Percentiles rank a stretch among this genome's conserved stretches.
Conservation (phyloP, 2,797 vertebrate species). For the Calcarius lapponicus region DNA sequence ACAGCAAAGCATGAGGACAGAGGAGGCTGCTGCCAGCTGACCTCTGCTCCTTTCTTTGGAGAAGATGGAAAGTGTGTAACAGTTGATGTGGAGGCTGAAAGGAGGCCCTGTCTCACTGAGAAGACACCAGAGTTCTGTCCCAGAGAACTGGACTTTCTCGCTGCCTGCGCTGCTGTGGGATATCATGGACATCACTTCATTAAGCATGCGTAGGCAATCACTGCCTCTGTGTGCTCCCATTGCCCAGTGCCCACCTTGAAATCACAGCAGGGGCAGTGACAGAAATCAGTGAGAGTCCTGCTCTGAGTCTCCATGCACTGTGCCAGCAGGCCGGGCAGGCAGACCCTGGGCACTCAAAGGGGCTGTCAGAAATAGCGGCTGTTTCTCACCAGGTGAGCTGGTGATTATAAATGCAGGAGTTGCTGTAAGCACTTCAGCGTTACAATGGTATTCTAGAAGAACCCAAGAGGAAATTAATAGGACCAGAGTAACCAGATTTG, state of each 20-base stretch:
- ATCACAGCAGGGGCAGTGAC: not conserved
- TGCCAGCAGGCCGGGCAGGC: not conserved
- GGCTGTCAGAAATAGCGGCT: not conserved
- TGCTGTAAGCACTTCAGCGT: not conserved
- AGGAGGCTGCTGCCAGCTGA: not conserved
- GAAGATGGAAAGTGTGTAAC: not conserved
- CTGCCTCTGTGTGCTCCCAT: not conserved
- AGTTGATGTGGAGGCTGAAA: not conserved
- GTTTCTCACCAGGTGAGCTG: not conserved
- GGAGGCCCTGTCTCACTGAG: not conserved
- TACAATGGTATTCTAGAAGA: not conserved
- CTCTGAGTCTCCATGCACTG: not conserved
- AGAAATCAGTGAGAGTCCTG: not conserved
- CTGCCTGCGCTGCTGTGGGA: rapidly evolving
- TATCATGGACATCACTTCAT: not conserved
- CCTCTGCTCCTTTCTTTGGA: not conserved
- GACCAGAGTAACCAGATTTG: not conserved
- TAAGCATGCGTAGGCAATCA: rapidly evolving
- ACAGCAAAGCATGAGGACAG: not conserved
- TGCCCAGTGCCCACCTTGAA: not conserved
- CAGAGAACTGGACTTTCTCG: not conserved
- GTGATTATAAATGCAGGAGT: not conserved
- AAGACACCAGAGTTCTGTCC: not conserved
- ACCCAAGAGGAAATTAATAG: slow-evolving; percentile 31
- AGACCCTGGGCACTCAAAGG: not conserved